These are phyloP conservation scores for Brachyopa scutellaris DNA, from an alignment of 2,888 invertebrate species.

Conservation along the genomic window DNA sequence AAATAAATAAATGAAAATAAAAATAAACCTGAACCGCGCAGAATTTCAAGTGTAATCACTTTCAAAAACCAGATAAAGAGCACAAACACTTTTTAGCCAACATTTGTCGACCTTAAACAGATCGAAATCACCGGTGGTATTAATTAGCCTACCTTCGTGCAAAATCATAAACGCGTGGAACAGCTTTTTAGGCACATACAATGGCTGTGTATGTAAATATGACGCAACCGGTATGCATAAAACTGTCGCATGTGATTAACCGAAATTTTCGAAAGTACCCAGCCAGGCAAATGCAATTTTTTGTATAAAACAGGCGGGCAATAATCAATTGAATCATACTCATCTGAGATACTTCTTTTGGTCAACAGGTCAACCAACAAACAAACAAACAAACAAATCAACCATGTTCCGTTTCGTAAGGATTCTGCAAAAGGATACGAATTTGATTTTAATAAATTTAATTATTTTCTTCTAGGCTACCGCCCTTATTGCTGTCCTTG, in stretches of 20 bases:
- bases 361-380: constrained; percentile 29
- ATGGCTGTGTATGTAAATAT: background rate
- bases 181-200: no score
- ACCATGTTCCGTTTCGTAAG: constrained; percentile 56
- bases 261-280: constrained; percentile 28
- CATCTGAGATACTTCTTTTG: constrained; percentile 32
- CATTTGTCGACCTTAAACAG: constrained; percentile 19
- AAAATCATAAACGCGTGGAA: background rate
- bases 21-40: no score
- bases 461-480: constrained; percentile 11
- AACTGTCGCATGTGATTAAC: constrained; percentile 14
- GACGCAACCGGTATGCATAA: constrained; percentile 8
- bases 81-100: background rate
- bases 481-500: constrained; percentile 14
- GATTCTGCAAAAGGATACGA: background rate
- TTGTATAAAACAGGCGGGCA: constrained; percentile 30
- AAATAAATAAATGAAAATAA: no score
- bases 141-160: constrained; percentile 1
- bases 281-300: background rate
- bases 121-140: constrained; percentile 20
- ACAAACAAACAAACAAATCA: constrained; percentile 17
- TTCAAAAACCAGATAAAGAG: constrained; percentile 5
- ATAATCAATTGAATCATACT: constrained; percentile 23
- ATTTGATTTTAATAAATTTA: background rate
- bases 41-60: background rate